Evolutionary conservation across 2,888 invertebrate genomes (phyloP), one percentile per base, ranked within the genome.

Genomic region (Campoplex nolae): DNA sequence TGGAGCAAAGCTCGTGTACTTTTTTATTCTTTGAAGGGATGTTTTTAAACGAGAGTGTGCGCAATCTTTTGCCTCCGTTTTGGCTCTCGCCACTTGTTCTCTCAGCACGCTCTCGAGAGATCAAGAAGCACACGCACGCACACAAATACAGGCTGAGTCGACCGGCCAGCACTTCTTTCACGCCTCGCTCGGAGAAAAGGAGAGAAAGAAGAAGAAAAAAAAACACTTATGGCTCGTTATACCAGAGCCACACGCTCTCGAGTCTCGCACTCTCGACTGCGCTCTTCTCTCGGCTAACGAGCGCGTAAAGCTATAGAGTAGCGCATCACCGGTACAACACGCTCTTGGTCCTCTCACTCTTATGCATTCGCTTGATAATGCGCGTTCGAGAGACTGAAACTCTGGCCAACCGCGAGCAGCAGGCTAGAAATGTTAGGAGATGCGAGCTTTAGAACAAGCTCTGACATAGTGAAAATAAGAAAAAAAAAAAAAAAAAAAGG

Each of bases 321-420:
- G 65, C 54, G 51, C 42, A 75, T 54, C 83, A 42, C 23, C 58
- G 62, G 28, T 28, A 45, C 62, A 48, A 81, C 80, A 62, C 83
- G 77, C 80, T 65, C 58, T 74, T 38, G 3, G 4, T 79, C 70
- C 77, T 54, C 35, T 65, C 45, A 56, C 81, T 76, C 83, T 81
- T 79, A 75, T 79, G 68, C 68, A 82, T 82, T 82, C 87, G 71
- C 75, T 84, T 51, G 82, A 84, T 84, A 87, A 84, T 84, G 81
- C 75, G 70, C 75, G 70, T 87, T 84, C 65, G 87, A 82, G 84
- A 78, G 70, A 23, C 23, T 51, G 68, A 32, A 28, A 51, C 74
- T 32, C 80, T 73, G 77, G 80, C 81, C 81, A 67, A 86, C 76
- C 80, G 74, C 23, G 23, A 23, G 23, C 23, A 23, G 23, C 23